Conservation (phyloP, 2,888 invertebrate species). For the Drosophila limbata region DNA sequence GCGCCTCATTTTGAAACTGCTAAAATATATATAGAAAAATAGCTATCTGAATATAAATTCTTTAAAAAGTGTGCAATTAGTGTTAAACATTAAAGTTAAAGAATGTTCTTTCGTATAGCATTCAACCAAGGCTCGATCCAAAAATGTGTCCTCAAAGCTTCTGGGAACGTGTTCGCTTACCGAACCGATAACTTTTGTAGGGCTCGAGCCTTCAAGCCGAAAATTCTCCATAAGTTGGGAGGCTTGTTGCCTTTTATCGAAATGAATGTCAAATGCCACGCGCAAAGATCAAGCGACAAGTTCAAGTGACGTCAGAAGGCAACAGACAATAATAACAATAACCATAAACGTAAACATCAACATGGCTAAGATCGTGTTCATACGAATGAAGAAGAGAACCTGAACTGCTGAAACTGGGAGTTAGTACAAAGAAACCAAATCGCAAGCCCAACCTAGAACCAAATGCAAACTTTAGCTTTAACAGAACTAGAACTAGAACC, state of each 20-base stretch:
- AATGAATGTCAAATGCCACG: constrained; percentile 36
- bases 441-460: constrained; percentile 16
- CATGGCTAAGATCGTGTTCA: neutral
- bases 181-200: neutral
- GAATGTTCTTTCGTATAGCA: no score
- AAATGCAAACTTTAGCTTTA: constrained; percentile 14
- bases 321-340: neutral
- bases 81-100: no score
- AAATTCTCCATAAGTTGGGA: neutral
- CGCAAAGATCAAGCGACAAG: constrained; percentile 70
- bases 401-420: constrained; percentile 17
- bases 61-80: no score
- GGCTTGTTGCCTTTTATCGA: constrained; percentile 4
- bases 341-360: constrained; percentile 11
- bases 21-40: no score
- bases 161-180: no score
- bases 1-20: no score
- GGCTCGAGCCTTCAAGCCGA: neutral
- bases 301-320: constrained; percentile 61
- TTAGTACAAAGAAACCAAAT: constrained; percentile 4
- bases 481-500: constrained; percentile 32
- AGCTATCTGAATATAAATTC: no score
- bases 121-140: no score
- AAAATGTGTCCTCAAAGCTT: no score
- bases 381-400: constrained; percentile 4